A percentile compares a stretch with the other conserved stretches of the same genome.
Evolutionary conservation across 92 coral and sea anemone genomes (phyloP).

Genomic region (Epizoanthus stellaris): DNA sequence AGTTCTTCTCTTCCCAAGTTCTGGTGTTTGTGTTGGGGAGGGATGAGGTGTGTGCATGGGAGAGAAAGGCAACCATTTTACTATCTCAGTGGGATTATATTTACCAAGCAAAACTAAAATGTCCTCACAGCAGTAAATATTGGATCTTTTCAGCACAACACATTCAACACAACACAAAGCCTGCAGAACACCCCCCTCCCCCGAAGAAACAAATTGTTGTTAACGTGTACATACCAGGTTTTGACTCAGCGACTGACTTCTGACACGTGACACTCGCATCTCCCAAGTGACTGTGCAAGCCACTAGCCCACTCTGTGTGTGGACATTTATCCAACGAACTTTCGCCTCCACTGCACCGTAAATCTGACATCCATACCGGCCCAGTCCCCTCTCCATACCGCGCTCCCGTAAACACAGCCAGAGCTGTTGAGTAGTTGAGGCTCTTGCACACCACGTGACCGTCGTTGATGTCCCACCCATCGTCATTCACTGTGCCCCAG

Average conservation of each 20-base stretch:
- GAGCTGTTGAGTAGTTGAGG: constrained; percentile 26
- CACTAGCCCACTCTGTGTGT: constrained; percentile 8
- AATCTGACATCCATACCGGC: constrained; percentile 16
- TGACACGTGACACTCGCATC: constrained; percentile 21
- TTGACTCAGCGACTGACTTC: background rate
- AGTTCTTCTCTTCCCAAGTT: too few species aligned
- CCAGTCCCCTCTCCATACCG: constrained; percentile 44
- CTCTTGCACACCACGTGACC: constrained; percentile 32
- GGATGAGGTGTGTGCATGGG: too few species aligned
- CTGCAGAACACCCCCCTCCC: too few species aligned
- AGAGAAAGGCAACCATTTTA: too few species aligned
- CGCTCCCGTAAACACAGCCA: background rate
- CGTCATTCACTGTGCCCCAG: constrained; percentile 31
- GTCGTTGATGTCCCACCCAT: constrained; percentile 36
- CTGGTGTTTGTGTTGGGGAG: too few species aligned
- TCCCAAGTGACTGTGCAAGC: background rate
- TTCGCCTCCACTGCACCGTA: constrained; percentile 37
- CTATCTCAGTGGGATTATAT: too few species aligned
- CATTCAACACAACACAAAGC: too few species aligned
- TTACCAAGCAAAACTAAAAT: too few species aligned
- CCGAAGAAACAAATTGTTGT: too few species aligned
- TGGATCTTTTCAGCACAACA: too few species aligned
- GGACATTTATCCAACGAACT: constrained; percentile 26
- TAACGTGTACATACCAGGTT: background rate
- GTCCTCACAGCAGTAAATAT: too few species aligned